Evolutionary conservation across 2,797 vertebrate genomes (phyloP).

Genomic region (Trachurus trachurus): DNA sequence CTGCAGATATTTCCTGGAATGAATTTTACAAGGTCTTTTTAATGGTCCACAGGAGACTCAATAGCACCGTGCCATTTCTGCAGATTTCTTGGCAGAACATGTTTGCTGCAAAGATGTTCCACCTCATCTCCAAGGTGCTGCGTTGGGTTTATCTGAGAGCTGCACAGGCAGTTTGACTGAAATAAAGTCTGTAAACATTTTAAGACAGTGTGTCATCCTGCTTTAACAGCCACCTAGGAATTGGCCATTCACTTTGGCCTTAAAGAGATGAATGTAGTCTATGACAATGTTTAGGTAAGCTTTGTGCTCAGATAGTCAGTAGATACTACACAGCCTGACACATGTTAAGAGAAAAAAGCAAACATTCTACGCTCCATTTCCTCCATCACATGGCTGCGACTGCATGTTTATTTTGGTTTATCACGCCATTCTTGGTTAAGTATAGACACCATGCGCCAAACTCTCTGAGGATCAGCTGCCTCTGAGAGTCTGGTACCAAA

Average conservation of each 20-base stretch:
- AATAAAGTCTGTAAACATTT: conserved; percentile 12
- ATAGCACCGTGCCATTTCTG: neutral
- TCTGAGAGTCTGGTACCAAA: neutral
- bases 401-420: conserved; percentile 21
- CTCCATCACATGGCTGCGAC: neutral
- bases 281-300: neutral
- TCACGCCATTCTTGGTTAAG: conserved; percentile 2
- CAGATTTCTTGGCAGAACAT: conserved; percentile 17
- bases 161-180: neutral
- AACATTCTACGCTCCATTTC: conserved; percentile 4
- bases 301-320: neutral
- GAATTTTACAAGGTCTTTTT: neutral
- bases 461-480: conserved; percentile 29
- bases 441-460: conserved; percentile 14
- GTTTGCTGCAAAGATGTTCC: conserved; percentile 9
- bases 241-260: neutral
- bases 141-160: conserved; percentile 10
- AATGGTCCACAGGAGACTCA: neutral
- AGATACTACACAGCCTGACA: neutral
- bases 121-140: neutral
- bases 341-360: neutral
- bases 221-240: neutral
- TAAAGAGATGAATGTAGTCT: neutral
- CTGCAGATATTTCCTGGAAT: conserved; percentile 1
- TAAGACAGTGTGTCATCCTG: neutral